Base-by-base conservation (phyloP, 2,113 vertebrate species). In the Maccullochella peelii region DNA sequence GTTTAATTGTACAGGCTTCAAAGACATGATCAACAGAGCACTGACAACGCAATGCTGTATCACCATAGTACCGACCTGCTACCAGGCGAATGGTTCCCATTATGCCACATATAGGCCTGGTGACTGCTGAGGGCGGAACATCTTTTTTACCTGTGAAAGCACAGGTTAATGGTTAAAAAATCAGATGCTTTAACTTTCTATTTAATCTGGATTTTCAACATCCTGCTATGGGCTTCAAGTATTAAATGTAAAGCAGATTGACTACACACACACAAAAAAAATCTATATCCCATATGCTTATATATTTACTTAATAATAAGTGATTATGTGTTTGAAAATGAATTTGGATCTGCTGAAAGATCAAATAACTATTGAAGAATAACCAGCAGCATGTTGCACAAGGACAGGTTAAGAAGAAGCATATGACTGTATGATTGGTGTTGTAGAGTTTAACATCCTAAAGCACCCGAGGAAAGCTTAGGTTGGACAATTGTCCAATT, bases 81-180 rank as follows among this genome's bases (percentile, higher is more conserved):
- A 99, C 97, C 84, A 99, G 86, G 5, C 97, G 96, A 82, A 99
- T 96, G 80, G 98, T 99, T 92, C 98, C 98, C 96, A 99, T 95
- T 93, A 99, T 94, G 75, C 98, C 98, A 91, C 95, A 98, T 89
- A 99, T 97, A 49, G 97, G 96, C 82, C 95, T 96, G 67, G 98
- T 99, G 84, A 98, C 96, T 1, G 97, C 97, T 76, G 98, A 99
- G 33, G 97, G 96, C 23, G 98, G 98, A 72, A 99, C 90, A 90
- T 98, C 97, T 89, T 97, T 97, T 87, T 97, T 97, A 90, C 95
- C 98, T 99, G 92, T 9, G 52, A 66, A 76, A 69, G 36, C 5
- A 85, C 0, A 21, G 30, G n/a, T n/a, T 30, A 73, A 14, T 20
- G 47, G 1, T 71, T n/a, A 5, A 57, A 61, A 52, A 23, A 1